Evolutionary conservation across 2,797 vertebrate genomes (phyloP), one percentile per base, ranked within the genome.

Genomic region (Danio albolineatus): DNA sequence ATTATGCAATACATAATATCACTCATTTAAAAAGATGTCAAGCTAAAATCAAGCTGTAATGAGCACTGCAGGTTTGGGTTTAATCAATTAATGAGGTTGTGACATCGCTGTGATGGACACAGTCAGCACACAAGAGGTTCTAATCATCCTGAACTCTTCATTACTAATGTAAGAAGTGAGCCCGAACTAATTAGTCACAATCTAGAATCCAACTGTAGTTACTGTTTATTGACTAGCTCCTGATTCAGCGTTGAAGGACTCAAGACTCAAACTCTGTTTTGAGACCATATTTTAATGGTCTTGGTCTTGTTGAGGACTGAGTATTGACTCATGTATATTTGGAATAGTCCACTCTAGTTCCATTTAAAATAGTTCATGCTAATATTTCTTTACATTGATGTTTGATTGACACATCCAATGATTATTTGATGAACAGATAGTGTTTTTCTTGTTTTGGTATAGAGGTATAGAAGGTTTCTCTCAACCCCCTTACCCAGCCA

Each of bases 21-120:
- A 7, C 16, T 17, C 28, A 9, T 60, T 38, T 17, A 17, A 13
- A 48, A 38, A 74, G 5, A 21, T 7, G 6, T 64, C 19, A 19
- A 28, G 28, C 28, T 46, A 75, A 71, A 51, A 65, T 64, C 19
- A 16, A 28, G 28, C 28, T 39, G 75, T 71, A 51, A 65, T 51
- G 56, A 71, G 67, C 53, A 38, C 21, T 53, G 61, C 59, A 41
- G 39, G 48, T 82, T 70, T 69, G 73, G 41, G 46, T 46, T 71
- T 73, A 17, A 44, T 73, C 48, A 85, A 76, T 17, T 66, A 53
- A 67, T 21, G 38, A 51, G 62, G 72, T 44, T 59, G 57, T 38
- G 36, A 46, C 41, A 66, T 36, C 6, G 7, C 49, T 43, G 16
- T 51, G 67, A 51, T 56, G 38, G 46, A 54, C 48, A 64, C 7